Evolutionary conservation across 2,888 invertebrate species (phyloP).

Genomic region (Busseola fusca): DNA sequence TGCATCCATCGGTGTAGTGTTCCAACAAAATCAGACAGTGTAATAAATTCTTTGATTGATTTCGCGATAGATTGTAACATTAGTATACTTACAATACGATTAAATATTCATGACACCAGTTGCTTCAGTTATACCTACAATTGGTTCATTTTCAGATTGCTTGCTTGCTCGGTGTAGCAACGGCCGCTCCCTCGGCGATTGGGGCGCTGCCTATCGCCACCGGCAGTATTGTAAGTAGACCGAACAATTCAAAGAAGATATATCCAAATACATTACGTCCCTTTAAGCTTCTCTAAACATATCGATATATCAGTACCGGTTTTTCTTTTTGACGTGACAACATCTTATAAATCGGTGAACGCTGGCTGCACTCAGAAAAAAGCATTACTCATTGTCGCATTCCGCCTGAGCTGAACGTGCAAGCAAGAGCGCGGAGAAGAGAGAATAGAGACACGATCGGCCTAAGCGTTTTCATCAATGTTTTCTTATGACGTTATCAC

Average conservation of each 20-base stretch:
- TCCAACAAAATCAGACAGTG: not conserved
- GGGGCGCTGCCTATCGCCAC: constrained; percentile 55
- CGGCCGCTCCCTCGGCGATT: constrained; percentile 71
- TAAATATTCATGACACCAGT: constrained; percentile 45
- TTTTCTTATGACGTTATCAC: no score
- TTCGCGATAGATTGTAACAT: constrained; percentile 30
- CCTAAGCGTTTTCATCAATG: no score
- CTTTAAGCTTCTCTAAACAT: not conserved
- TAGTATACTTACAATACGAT: constrained; percentile 12
- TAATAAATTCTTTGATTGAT: not conserved
- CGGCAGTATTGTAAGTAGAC: constrained; percentile 74
- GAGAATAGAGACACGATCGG: no score
- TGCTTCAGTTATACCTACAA: constrained; percentile 35
- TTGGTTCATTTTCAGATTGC: constrained; percentile 71
- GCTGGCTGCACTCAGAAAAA: no score
- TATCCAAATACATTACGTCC: not conserved
- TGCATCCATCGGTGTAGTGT: not conserved
- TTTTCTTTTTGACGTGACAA: no score
- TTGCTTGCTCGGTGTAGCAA: constrained; percentile 75
- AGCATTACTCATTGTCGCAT: no score
- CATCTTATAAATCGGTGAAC: no score
- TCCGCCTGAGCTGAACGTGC: no score
- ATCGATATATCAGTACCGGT: not conserved
- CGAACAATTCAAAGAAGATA: not conserved
- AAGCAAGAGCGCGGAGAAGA: no score